phyloP scores from a whole-genome alignment of 2,113 vertebrate species.

The Echinops telfairi region DNA sequence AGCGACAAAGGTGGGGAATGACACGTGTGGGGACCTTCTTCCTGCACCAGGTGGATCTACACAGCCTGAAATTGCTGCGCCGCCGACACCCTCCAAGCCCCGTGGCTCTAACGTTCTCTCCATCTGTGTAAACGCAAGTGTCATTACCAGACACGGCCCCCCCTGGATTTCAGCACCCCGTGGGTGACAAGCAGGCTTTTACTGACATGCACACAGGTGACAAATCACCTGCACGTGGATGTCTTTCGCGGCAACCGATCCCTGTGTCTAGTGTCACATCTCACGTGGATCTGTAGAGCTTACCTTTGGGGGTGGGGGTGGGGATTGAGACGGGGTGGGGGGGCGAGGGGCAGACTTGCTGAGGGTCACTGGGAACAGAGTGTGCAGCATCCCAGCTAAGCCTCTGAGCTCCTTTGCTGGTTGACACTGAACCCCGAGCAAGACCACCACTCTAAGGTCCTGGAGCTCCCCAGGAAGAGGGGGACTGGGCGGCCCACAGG shows the following conservation, averaged over 20 bases:
- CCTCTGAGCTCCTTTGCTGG: too few species aligned
- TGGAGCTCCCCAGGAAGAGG: background rate
- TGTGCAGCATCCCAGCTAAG: too few species aligned
- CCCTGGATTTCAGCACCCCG: accelerated
- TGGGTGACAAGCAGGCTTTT: background rate
- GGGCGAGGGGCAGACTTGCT: background rate
- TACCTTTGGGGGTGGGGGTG: background rate
- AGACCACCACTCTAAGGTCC: accelerated
- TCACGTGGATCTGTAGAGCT: accelerated
- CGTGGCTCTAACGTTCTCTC: background rate
- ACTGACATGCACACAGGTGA: accelerated
- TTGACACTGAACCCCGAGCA: background rate
- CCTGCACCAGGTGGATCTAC: background rate
- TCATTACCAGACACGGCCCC: background rate
- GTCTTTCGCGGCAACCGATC: accelerated
- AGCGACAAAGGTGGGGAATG: background rate
- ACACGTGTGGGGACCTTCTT: background rate
- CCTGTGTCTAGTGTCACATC: accelerated
- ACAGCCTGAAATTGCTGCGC: background rate
- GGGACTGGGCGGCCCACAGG: accelerated
- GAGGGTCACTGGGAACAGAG: background rate
- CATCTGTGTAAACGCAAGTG: background rate
- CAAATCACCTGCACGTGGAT: background rate
- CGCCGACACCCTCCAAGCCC: background rate
- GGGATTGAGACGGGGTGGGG: too few species aligned